Evolutionary conservation across 2,888 invertebrate genomes (phyloP), one percentile per base, ranked within the genome.

Genomic region (Hydraecia micacea): DNA sequence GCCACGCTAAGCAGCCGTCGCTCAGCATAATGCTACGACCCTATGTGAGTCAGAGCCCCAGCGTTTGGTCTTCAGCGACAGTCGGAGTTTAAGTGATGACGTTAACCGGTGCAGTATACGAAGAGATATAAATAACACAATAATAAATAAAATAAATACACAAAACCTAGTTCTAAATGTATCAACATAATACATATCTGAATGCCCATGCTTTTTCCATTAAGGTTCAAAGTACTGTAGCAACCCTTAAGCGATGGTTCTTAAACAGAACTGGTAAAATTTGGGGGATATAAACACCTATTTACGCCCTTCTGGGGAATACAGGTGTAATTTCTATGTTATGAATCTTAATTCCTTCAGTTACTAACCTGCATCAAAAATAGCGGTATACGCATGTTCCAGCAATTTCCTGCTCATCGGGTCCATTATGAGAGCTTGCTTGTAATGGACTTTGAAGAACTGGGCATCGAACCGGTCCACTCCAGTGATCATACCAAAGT

Each of bases 361-460:
- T 9, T 62, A 79, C 79, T 83, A 86, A 83, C 97, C 97, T 73
- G 98, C 97, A 95, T 98, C 98, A 77, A 98, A 97, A 62, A 98
- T 97, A 58, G 98, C 98, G 88, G 98, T 97, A 89, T 97, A 98
- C 0, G 98, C 97, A 4, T 97, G 97, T 90, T 98, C 98, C 86
- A 98, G 94, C 25, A 98, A 91, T 81, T 98, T 96, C 67, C 98
- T 96, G 32, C 98, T 97, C 94, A 97, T 97, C 0, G 98, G 98
- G 89, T 98, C 98, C 96, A 98, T 97, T 25, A 97, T 97, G 0
- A 77, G 68, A 0, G 97, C 97, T 90, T 98, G 98, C 85, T 97
- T 97, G 80, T 97, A 97, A 86, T 97, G 97, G 1, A 98, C 97
- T 11, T 97, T 97, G 90, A 98, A 98, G 90, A 98, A 98, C 7